Evolutionary conservation across 2,888 invertebrate genomes (phyloP).

Genomic region (Volucella inflata): DNA sequence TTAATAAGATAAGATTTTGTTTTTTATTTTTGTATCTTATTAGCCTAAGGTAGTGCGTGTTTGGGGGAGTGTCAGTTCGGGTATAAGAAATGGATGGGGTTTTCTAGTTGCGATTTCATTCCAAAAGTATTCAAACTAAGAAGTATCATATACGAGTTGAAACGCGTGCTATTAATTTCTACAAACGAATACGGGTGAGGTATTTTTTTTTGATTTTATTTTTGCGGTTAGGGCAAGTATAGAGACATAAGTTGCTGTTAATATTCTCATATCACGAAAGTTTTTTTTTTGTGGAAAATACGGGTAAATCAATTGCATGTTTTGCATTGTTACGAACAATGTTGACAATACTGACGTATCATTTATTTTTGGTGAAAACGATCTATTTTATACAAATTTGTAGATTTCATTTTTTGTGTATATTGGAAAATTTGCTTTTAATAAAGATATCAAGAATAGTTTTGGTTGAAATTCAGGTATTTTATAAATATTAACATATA

Average conservation of each 20-base stretch:
- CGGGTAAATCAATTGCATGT: constrained; percentile 14
- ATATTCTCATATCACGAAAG: constrained; percentile 39
- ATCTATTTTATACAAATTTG: too few relatives aligned
- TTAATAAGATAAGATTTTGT: constrained; percentile 19
- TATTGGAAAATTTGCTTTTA: background rate
- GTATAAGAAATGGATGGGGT: constrained; percentile 49
- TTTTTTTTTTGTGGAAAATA: background rate
- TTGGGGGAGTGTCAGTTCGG: constrained; percentile 34
- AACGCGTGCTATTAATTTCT: constrained; percentile 32
- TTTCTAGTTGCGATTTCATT: constrained; percentile 43
- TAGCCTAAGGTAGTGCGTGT: constrained; percentile 18
- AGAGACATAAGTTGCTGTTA: constrained; percentile 19
- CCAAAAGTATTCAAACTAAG: constrained; percentile 14
- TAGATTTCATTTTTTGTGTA: background rate
- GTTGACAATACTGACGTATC: too few relatives aligned
- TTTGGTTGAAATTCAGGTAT: too few relatives aligned
- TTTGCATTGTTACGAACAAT: constrained; percentile 1
- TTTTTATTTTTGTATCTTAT: constrained; percentile 19
- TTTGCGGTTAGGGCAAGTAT: constrained; percentile 11
- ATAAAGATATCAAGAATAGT: too few relatives aligned
- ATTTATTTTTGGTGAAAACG: too few relatives aligned
- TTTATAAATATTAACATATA: too few relatives aligned
- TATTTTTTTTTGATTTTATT: constrained; percentile 13
- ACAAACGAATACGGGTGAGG: constrained; percentile 10
- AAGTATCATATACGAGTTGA: constrained; percentile 19